Evolutionary conservation across 92 coral and sea anemone genomes (phyloP).

Genomic region (Montipora capitata): DNA sequence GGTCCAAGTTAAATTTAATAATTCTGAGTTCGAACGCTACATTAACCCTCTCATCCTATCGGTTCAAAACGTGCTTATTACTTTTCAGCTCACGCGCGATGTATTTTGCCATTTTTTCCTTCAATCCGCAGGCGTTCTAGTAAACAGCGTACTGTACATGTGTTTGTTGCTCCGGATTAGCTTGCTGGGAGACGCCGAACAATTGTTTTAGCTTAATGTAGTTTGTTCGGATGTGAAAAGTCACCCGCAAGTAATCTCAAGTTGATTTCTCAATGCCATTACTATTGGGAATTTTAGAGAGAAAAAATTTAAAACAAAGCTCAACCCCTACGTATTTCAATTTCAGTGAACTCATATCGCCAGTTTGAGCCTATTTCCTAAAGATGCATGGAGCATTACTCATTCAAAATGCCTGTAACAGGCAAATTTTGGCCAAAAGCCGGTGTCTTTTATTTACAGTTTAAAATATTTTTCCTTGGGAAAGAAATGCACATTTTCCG

Average conservation of each 20-base stretch:
- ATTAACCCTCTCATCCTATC: too few species aligned
- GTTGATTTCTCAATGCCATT: background rate
- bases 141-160: too few species aligned
- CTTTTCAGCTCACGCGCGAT: too few species aligned
- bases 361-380: background rate
- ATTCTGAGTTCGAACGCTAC: too few species aligned
- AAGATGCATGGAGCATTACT: background rate
- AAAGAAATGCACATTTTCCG: background rate
- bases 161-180: too few species aligned
- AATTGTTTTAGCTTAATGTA: background rate
- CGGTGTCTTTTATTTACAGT: background rate
- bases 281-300: background rate
- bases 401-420: background rate
- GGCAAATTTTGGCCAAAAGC: background rate
- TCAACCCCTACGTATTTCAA: slow-evolving; percentile 10
- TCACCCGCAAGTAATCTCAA: background rate
- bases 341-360: background rate
- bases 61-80: too few species aligned
- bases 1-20: too few species aligned
- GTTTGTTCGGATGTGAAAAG: background rate
- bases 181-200: background rate
- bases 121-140: too few species aligned
- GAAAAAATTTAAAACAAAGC: background rate
- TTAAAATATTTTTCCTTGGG: background rate
- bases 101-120: too few species aligned